Conservation (phyloP, 2,113 vertebrate genomes). For the Raja brachyura region DNA sequence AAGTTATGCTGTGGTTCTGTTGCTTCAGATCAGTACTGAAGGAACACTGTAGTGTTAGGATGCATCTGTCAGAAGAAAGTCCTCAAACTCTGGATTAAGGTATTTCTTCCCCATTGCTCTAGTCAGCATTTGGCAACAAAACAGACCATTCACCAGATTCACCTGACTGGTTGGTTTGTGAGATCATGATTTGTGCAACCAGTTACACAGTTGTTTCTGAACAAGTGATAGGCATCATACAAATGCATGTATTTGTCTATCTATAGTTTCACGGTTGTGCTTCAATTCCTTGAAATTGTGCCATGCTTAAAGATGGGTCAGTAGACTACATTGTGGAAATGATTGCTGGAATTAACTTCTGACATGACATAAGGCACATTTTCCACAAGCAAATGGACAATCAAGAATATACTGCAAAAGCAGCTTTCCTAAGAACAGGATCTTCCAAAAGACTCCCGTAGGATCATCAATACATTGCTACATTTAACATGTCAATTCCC, state of each 20-base stretch:
- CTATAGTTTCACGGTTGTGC: neutral
- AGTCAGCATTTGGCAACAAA: neutral
- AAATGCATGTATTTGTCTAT: neutral
- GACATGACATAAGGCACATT: neutral
- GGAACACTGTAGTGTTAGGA: neutral
- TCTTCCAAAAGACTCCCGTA: neutral
- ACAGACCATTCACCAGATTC: neutral
- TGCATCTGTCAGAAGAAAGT: neutral
- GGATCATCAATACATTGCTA: neutral
- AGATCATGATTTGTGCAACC: neutral
- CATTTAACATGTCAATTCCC: neutral
- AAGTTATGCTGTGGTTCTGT: neutral
- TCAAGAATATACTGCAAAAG: neutral
- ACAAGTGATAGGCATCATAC: neutral
- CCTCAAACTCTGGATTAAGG: neutral
- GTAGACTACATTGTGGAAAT: neutral
- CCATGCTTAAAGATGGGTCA: neutral
- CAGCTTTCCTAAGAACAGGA: neutral
- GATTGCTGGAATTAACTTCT: constrained; percentile 13
- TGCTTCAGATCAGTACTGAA: neutral
- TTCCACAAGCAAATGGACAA: neutral
- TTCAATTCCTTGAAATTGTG: neutral
- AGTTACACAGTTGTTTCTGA: neutral
- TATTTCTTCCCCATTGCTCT: neutral
- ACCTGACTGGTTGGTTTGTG: neutral